phyloP scores from a whole-genome alignment of 2,888 invertebrate species.

The Sericinus montela region DNA sequence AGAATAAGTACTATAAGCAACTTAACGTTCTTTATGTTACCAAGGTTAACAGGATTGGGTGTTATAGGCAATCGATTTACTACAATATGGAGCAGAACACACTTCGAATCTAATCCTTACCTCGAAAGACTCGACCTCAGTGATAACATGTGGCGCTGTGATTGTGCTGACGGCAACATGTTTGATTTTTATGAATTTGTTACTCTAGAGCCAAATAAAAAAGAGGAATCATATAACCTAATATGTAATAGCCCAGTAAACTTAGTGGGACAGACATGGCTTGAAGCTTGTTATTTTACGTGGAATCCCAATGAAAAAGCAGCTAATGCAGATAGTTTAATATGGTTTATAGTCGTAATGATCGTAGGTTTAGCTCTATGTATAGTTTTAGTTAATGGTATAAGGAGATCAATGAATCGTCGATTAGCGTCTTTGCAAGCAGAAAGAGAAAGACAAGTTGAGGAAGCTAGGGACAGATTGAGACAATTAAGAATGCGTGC shows the following conservation, averaged over 20 bases:
- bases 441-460: slow-evolving; percentile 77
- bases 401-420: slow-evolving; percentile 76
- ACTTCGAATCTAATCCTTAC: slow-evolving; percentile 80
- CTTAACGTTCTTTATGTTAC: slow-evolving; percentile 80
- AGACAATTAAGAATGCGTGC: slow-evolving; percentile 74
- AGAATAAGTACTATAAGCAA: slow-evolving; percentile 81
- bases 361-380: slow-evolving; percentile 75
- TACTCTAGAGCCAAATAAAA: slow-evolving; percentile 76
- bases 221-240: slow-evolving; percentile 69
- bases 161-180: slow-evolving; percentile 81
- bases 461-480: slow-evolving; percentile 78
- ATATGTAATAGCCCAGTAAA: slow-evolving; percentile 83
- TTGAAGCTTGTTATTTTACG: slow-evolving; percentile 80
- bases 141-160: slow-evolving; percentile 89
- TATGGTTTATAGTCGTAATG: slow-evolving; percentile 79
- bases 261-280: slow-evolving; percentile 83
- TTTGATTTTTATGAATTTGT: slow-evolving; percentile 81
- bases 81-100: slow-evolving; percentile 76
- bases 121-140: slow-evolving; percentile 80
- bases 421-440: slow-evolving; percentile 70
- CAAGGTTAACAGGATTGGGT: slow-evolving; percentile 79
- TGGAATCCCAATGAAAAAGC: slow-evolving; percentile 77
- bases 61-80: slow-evolving; percentile 86
- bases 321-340: slow-evolving; percentile 68
- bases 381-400: slow-evolving; percentile 72